phyloP scores from a whole-genome alignment of 2,113 vertebrate genomes.

The Antigone vipio region DNA sequence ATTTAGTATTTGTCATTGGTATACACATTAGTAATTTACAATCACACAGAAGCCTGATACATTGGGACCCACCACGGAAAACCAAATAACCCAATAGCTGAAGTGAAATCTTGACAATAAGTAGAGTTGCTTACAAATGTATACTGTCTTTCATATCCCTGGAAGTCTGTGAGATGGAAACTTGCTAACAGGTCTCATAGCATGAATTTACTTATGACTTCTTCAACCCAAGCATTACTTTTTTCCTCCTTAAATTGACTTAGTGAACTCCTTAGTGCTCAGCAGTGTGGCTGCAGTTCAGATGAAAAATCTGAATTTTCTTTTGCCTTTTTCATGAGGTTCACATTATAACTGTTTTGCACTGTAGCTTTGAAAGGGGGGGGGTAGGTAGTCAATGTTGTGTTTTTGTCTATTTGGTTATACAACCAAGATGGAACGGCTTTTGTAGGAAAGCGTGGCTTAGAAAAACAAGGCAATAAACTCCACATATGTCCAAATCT shows the following conservation, averaged over 20 bases:
- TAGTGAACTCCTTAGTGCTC: background rate
- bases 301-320: background rate
- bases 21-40: background rate
- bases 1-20: background rate
- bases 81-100: background rate
- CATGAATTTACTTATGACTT: background rate
- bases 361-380: background rate
- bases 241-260: background rate
- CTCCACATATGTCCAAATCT: background rate
- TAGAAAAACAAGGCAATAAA: background rate
- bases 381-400: background rate
- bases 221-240: background rate
- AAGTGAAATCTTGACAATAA: background rate
- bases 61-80: background rate
- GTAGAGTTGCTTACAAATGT: background rate
- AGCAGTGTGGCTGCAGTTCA: background rate
- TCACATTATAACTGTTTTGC: background rate
- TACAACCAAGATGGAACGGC: background rate
- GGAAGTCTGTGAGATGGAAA: background rate
- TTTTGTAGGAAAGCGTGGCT: background rate
- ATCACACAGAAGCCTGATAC: background rate
- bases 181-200: background rate
- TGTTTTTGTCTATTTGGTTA: background rate
- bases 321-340: background rate
- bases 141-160: background rate